These are phyloP conservation scores for Uria lomvia DNA, from an alignment of 2,113 vertebrate species.

Conservation along the genomic window DNA sequence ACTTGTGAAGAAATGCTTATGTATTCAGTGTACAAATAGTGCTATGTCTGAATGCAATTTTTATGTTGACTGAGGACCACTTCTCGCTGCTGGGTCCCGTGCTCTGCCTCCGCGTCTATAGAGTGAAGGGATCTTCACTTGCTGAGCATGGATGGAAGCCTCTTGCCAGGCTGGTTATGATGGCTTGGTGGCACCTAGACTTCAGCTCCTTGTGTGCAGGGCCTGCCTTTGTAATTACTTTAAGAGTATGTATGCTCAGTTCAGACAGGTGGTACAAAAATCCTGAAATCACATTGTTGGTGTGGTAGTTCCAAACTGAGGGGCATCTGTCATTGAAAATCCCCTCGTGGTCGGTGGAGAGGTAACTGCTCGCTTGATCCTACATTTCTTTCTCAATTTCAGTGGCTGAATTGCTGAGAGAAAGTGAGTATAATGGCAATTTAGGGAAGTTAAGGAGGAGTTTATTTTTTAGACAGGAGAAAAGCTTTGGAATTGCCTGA, in stretches of 20 bases:
- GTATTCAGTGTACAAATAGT: background rate
- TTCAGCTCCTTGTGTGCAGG: background rate
- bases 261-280: fast-evolving
- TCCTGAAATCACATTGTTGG: background rate
- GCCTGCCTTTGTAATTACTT: background rate
- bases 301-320: background rate
- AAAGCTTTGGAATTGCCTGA: background rate
- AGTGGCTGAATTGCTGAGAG: background rate
- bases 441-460: background rate
- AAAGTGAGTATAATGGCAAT: background rate
- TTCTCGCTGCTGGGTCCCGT: background rate
- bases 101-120: background rate
- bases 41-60: background rate
- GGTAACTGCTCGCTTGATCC: background rate
- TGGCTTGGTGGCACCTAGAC: background rate
- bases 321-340: background rate
- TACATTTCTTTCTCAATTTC: background rate
- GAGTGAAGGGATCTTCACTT: background rate
- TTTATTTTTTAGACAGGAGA: background rate
- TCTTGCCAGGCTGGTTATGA: background rate
- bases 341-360: fast-evolving
- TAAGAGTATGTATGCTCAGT: background rate
- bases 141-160: background rate
- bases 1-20: background rate
- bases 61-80: background rate